Conservation (phyloP, 1,140 invertebrate species). For the Adoxophyes honmai region DNA sequence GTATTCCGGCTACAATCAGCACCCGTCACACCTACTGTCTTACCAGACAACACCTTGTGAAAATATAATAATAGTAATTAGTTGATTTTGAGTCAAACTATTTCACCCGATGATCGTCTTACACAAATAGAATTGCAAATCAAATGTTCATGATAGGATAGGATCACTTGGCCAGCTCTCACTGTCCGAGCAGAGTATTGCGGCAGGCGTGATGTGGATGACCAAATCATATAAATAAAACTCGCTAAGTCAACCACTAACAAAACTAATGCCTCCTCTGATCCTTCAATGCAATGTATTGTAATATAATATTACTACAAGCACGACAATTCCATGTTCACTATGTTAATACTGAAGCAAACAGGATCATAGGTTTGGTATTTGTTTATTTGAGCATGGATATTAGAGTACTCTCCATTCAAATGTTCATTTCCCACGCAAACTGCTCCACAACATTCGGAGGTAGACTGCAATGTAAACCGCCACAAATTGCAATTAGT, state of each 20-base stretch:
- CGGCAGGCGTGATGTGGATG: constrained; percentile 55
- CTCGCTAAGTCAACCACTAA: constrained; percentile 61
- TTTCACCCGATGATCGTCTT: constrained; percentile 58
- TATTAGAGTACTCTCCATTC: constrained; percentile 60
- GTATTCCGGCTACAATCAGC: constrained; percentile 65
- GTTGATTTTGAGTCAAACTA: constrained; percentile 73
- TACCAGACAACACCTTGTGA: constrained; percentile 77
- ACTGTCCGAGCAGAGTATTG: constrained; percentile 50
- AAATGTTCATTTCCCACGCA: constrained; percentile 50
- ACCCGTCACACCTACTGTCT: constrained; percentile 73
- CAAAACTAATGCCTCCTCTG: constrained; percentile 53
- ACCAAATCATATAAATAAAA: constrained; percentile 57
- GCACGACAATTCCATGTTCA: constrained; percentile 48
- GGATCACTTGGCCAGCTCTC: constrained; percentile 57
- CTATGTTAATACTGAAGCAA: constrained; percentile 44
- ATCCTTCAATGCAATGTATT: constrained; percentile 56
- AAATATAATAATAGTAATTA: constrained; percentile 73
- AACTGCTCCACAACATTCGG: constrained; percentile 19
- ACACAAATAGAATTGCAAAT: constrained; percentile 46
- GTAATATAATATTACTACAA: constrained; percentile 55
- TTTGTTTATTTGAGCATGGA: constrained; percentile 22
- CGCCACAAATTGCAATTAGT: constrained; percentile 6
- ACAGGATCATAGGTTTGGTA: constrained; percentile 46
- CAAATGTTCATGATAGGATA: constrained; percentile 52
- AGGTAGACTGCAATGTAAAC: background rate